Base-by-base conservation (phyloP, 1,140 invertebrate species). In the Liolophura sinensis region DNA sequence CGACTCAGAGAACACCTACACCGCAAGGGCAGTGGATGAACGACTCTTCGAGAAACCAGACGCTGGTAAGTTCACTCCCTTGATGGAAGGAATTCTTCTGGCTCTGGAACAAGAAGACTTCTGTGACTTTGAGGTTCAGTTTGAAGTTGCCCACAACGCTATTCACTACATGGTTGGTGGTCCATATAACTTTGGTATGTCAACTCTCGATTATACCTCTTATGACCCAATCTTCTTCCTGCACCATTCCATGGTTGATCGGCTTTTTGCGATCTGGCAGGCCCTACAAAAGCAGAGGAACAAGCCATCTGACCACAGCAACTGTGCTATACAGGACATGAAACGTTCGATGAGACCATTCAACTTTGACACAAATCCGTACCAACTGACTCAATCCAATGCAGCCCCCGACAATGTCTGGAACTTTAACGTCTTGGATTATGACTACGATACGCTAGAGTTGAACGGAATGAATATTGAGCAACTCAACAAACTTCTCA, bases 161-260 rank as follows among this genome's bases (percentile, higher is more conserved):
- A 71, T 73, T 60, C 72, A 73, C 64, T 73, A 64, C 62, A 64
- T 73, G 54, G 69, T 71, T n/a, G 72, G 72, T 22, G 72, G 72
- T 1, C 24, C 62, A n/a, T 57, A 64, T 64, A 60, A 27, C 12
- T 65, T 65, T 52, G 71, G 69, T 25, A 64, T 73, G 64, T 73
- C 72, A 40, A 65, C 56, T 48, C 63, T 73, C 48, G 72, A 73
- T 46, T 73, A 69, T 62, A 69, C 69, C 12, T 60, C 72, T 27
- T 73, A 71, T 60, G 72, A 73, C 47, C 72, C 72, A 58, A 69
- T 58, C 54, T 62, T 50, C 60, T 48, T 49, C 64, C 62, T 9
- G 56, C 60, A 61, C 50, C 20, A 64, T 73, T 71, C 72, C 49
- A 73, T 71, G 50, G 67, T 71, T 6, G 72, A 73, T 61, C 60